Base-by-base conservation (phyloP, 2,888 invertebrate genomes). In the Apamea anceps region DNA sequence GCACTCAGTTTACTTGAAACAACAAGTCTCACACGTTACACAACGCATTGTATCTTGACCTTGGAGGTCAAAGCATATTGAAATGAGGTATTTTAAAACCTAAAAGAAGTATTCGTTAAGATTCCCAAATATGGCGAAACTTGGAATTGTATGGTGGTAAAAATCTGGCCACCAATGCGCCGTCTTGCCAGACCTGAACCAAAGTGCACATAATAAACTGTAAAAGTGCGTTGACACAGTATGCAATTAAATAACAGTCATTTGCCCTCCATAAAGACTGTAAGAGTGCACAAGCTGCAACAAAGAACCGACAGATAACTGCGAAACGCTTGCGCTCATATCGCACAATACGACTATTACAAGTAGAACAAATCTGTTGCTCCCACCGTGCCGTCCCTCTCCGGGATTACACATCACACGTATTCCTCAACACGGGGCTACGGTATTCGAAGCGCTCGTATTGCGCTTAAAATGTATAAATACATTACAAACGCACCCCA, bases 391-490 rank as follows among this genome's bases (percentile, higher is more conserved):
- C 51, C 77, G 37, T 54, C 77, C 67, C 67, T 62, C 78, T 28
- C 15, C 57, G 83, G 37, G 78, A 72, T 42, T 21, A 32, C 32
- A 32, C 62, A 67, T 62, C 78, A 57, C 77, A 54, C 82, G 82
- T 51, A 62, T 60, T 21, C 42, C 63, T 51, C 72, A 63, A 76
- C 51, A 67, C 28, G 75, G 72, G 37, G 74, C 60, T 65, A 67
- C 62, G 86, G 83, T 68, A 85, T 82, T 57, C 80, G 48, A 68
- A 80, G 67, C 77, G 84, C 67, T 80, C 84, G 75, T 70, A 67
- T 86, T 86, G 84, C 84, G 80, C 77, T 83, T 68, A 68, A 77
- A 82, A 80, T 80, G 85, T 86, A 75, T 82, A 85, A 85, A 79
- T 85, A 83, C 80, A 80, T 70, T 75, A 75, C 62, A 68, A 67